Percentiles rank a stretch among this genome's conserved stretches.
Evolutionary conservation across 1,140 invertebrate genomes (phyloP).

Genomic region (Drusus annulatus): DNA sequence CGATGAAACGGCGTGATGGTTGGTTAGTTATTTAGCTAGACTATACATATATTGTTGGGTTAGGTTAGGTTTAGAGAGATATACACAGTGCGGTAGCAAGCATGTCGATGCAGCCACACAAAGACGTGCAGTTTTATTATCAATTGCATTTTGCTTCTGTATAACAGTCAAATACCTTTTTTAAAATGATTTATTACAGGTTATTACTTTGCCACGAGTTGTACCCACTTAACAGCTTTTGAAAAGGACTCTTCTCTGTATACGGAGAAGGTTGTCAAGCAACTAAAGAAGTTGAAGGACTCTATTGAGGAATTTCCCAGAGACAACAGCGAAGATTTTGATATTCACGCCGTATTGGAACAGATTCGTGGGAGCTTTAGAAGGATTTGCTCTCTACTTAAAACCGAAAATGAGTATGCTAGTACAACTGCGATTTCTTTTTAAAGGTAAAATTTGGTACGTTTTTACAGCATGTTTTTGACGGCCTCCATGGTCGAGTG

Average conservation of each 20-base stretch:
- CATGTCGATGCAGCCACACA: too few relatives aligned
- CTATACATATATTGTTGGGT: too few relatives aligned
- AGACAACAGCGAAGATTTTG: slow-evolving; percentile 75
- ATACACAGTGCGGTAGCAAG: too few relatives aligned
- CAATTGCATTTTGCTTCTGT: too few relatives aligned
- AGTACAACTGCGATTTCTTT: slow-evolving; percentile 72
- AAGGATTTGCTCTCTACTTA: slow-evolving; percentile 77
- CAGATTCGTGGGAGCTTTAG: slow-evolving; percentile 78
- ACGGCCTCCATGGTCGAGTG: too few relatives aligned
- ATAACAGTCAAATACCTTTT: too few relatives aligned
- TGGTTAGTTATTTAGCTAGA: too few relatives aligned
- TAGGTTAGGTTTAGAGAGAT: too few relatives aligned
- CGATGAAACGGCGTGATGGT: too few relatives aligned
- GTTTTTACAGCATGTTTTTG: too few relatives aligned
- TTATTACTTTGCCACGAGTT: slow-evolving; percentile 72
- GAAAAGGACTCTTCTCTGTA: slow-evolving; percentile 42
- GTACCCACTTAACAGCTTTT: slow-evolving; percentile 60
- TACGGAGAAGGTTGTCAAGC: slow-evolving; percentile 71
- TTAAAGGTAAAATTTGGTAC: slow-evolving; percentile 60
- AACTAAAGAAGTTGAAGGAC: slow-evolving; percentile 72
- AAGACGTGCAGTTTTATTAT: too few relatives aligned
- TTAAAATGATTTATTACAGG: slow-evolving; percentile 62
- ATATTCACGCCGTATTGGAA: slow-evolving; percentile 76
- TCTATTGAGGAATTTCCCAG: slow-evolving; percentile 77
- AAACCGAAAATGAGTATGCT: slow-evolving; percentile 71